Conservation (phyloP, 2,113 vertebrate species). For the Pelecanus crispus region DNA sequence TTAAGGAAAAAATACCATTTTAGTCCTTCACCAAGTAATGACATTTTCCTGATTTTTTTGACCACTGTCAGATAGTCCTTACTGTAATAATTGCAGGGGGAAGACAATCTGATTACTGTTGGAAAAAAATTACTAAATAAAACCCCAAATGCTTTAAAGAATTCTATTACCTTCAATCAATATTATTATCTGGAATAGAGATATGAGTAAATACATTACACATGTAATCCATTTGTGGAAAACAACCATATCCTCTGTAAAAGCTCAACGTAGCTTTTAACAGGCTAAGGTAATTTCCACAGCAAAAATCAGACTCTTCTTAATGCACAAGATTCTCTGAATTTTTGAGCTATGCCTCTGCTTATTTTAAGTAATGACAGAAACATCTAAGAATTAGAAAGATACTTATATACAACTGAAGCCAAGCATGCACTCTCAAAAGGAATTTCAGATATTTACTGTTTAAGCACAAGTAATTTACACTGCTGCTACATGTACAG, state of each 20-base stretch:
- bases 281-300: neutral
- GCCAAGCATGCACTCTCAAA: constrained; percentile 6
- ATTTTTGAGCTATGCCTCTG: constrained; percentile 3
- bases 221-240: neutral
- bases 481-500: neutral
- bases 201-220: constrained; percentile 11
- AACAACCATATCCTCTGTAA: neutral
- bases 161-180: constrained; percentile 21
- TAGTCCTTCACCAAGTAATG: neutral
- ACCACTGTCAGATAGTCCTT: neutral
- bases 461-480: constrained; percentile 1
- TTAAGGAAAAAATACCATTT: neutral
- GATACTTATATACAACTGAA: neutral
- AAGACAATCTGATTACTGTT: neutral
- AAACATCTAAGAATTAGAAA: constrained; percentile 2
- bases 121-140: neutral
- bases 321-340: neutral
- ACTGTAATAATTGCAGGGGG: neutral
- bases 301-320: neutral
- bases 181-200: neutral
- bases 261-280: neutral
- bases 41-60: neutral
- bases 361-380: constrained; percentile 4
- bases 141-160: neutral
- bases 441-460: constrained; percentile 51